These are phyloP conservation scores for Lethrus apterus DNA, from an alignment of 1,140 invertebrate genomes.

Conservation along the genomic window DNA sequence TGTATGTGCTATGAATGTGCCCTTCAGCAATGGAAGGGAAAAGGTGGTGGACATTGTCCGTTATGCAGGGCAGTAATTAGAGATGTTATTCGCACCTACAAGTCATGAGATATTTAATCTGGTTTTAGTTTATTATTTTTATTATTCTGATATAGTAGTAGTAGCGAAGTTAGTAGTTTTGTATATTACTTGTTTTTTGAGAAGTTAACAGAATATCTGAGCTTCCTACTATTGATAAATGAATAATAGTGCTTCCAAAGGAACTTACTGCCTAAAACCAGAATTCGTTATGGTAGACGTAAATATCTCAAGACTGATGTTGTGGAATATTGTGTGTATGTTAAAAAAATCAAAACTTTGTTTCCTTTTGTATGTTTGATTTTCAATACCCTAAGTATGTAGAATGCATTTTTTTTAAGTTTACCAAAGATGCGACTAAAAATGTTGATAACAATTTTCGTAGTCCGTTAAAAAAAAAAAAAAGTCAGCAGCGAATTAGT, in stretches of 20 bases:
- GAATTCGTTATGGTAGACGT: background rate
- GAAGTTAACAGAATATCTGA: conserved; percentile 2
- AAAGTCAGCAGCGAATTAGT: conserved; percentile 17
- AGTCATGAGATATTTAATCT: conserved; percentile 72
- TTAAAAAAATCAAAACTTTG: no score
- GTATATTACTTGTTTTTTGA: background rate
- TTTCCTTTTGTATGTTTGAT: background rate
- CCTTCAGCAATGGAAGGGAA: conserved; percentile 81
- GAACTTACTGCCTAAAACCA: conserved; percentile 5
- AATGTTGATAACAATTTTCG: conserved; percentile 7
- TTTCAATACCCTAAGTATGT: background rate
- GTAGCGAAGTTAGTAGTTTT: background rate
- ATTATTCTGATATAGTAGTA: background rate
- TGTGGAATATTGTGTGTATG: conserved; percentile 2
- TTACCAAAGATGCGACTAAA: conserved; percentile 10
- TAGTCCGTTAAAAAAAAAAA: conserved; percentile 11
- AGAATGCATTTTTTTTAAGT: conserved; percentile 3
- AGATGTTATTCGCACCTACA: conserved; percentile 93
- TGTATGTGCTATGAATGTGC: conserved; percentile 98
- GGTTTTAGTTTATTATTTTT: background rate
- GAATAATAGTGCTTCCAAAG: conserved; percentile 11
- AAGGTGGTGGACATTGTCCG: conserved; percentile 86
- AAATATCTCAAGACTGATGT: conserved; percentile 14
- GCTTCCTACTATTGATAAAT: background rate
- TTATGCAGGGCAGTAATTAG: conserved; percentile 86